Base-by-base conservation (phyloP, 2,113 vertebrate genomes). In the Pterophyllum scalare region DNA sequence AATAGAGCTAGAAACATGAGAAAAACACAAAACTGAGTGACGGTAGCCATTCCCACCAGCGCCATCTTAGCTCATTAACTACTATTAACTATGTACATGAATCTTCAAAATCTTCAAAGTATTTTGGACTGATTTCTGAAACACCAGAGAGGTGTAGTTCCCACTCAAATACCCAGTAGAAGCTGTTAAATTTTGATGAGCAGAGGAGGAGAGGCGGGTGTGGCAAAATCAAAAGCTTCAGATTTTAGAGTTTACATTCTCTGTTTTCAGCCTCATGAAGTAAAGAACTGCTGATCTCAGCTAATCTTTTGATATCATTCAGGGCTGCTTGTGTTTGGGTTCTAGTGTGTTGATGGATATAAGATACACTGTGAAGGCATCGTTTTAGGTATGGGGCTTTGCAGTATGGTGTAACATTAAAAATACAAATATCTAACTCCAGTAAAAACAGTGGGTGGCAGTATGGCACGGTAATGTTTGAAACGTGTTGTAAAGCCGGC, bases 341-440 rank as follows among this genome's bases (percentile, higher is more conserved):
- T 46, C 15, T 15, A 46, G 1, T 15, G 14, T 49, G 14, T 7
- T 17, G 14, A 46, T 46, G 14, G 5, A 17, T 15, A 49, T 17
- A 17, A 17, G 46, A 49, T 2, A n/a, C n/a, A n/a, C n/a, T n/a
- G n/a, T n/a, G n/a, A n/a, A n/a, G 5, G 17, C 35, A 4, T 24
- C 62, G 24, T 22, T n/a, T n/a, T 15, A 20, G 35, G 35, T 7
- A 3, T 0, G 9, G 38, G 0, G 62, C 6, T 40, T 43, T 38
- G n/a, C 8, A 26, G 62, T 65, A 24, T 38, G 43, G 7, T 2
- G 13, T 24, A 38, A 43, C 17, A 65, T 38, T 65, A 65, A 65
- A 3, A 24, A n/a, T 6, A 43, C 38, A 10, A 0, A 43, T 65
- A 5, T 33, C 17, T 6, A 26, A 26, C n/a, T 17, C 13, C 4